Base-by-base conservation (phyloP, 2,888 invertebrate species). In the Oligia fasciuncula region DNA sequence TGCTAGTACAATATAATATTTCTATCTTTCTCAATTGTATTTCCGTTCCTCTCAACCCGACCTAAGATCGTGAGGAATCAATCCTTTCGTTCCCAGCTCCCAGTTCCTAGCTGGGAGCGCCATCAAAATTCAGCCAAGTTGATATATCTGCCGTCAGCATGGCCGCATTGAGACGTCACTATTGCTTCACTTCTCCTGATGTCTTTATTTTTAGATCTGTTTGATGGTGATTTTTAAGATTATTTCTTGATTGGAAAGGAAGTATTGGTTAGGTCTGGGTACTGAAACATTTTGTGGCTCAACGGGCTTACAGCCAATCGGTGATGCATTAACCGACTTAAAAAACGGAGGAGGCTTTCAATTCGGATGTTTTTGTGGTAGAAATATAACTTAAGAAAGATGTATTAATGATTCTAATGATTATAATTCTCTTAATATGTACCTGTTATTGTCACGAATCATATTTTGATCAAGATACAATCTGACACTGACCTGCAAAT, bases 91-190 rank as follows among this genome's bases (percentile, higher is more conserved):
- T 72, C 46, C 51, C 67, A 76, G 40, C 40, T 5, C 40, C 40
- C 40, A 40, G 40, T 40, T 40, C 40, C 40, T 57, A 72, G 4
- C 9, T 40, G n/a, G 23, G 19, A 51, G 17, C 57, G 29, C 60
- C n/a, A 81, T 84, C 85, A 77, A 84, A 84, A 85, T 76, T 78
- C 85, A 85, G 23, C 17, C 78, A 46, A 1, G 2, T 60, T 81
- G 79, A 87, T 83, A 75, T 81, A 87, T 87, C 51, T 23, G n/a
- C 74, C 23, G 83, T 80, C 85, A 73, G 5, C n/a, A 0, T n/a
- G 0, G 3, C 11, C n/a, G 71, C 54, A 87, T 87, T 87, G 77
- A 77, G 29, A 76, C 35, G 85, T 87, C 87, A 83, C 13, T 81
- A 40, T 6, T 0, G 13, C 35, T 77, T 67, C 40, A 17, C 19